Conservation (phyloP, 2,888 invertebrate species). For the Scaptomyza cyrtandrae region DNA sequence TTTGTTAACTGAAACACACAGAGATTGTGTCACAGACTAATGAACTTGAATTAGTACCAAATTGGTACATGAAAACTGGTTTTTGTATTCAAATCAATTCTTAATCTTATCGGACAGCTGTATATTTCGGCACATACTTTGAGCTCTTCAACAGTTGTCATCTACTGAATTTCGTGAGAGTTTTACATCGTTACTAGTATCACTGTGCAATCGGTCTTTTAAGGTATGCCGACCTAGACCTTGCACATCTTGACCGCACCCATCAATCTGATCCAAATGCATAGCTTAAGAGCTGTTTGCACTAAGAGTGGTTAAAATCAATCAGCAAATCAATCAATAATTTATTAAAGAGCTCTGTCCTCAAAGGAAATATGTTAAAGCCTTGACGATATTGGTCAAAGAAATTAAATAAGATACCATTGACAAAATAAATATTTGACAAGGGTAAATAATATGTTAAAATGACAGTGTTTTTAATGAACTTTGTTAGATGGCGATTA, state of each 20-base stretch:
- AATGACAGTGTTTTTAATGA: no score
- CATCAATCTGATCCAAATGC: slow-evolving; percentile 39
- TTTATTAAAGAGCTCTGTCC: slow-evolving; percentile 36
- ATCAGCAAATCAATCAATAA: slow-evolving; percentile 70
- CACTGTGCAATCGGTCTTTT: slow-evolving; percentile 52
- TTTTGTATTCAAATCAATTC: slow-evolving; percentile 4
- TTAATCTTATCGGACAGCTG: slow-evolving; percentile 1
- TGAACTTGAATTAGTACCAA: slow-evolving; percentile 36
- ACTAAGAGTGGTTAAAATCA: slow-evolving; percentile 63
- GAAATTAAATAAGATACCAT: slow-evolving; percentile 10
- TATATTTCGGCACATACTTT: background rate
- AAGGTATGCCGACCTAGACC: slow-evolving; percentile 62
- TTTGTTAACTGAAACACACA: slow-evolving; percentile 13
- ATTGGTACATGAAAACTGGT: slow-evolving; percentile 23
- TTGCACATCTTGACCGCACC: slow-evolving; percentile 66
- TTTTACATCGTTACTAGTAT: background rate
- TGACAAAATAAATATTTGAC: slow-evolving; percentile 10
- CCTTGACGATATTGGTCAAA: slow-evolving; percentile 6
- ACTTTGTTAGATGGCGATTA: slow-evolving; percentile 1
- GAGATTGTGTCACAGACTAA: slow-evolving; percentile 29
- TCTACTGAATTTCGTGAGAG: slow-evolving; percentile 3
- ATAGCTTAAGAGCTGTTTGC: slow-evolving; percentile 32
- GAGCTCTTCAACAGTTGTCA: background rate
- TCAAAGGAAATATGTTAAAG: background rate
- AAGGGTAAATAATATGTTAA: slow-evolving; percentile 30